Evolutionary conservation across 2,113 vertebrate genomes (phyloP).

Genomic region (Zosterops pallidus): DNA sequence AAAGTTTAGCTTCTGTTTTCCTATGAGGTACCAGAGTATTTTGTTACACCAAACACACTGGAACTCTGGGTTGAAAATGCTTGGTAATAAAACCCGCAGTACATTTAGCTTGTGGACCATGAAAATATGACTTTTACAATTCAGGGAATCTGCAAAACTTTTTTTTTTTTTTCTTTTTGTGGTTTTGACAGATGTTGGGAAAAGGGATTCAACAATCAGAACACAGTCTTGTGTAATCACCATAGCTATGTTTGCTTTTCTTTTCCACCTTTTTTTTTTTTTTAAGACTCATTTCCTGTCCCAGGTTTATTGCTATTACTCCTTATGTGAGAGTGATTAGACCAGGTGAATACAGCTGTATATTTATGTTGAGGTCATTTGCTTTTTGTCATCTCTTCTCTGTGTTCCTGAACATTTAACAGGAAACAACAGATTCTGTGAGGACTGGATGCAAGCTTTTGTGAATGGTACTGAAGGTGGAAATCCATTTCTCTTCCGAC

Average conservation of each 20-base stretch:
- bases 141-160: neutral
- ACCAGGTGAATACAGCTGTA: neutral
- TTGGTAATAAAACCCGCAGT: neutral
- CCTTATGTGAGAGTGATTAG: neutral
- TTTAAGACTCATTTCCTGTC: neutral
- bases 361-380: neutral
- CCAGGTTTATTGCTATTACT: neutral
- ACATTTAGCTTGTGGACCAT: neutral
- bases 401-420: neutral
- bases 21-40: neutral
- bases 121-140: neutral
- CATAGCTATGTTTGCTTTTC: neutral
- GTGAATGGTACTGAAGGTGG: constrained; percentile 85
- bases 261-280: neutral
- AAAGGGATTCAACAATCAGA: neutral
- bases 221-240: neutral
- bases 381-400: neutral
- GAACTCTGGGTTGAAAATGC: neutral
- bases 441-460: constrained; percentile 94
- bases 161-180: neutral
- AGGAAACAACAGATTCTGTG: constrained; percentile 95
- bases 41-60: neutral
- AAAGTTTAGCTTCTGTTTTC: neutral
- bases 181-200: neutral
- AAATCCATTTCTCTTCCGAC: constrained; percentile 92